phyloP scores from a whole-genome alignment of 2,797 vertebrate genomes.

The Sarcophilus harrisii region DNA sequence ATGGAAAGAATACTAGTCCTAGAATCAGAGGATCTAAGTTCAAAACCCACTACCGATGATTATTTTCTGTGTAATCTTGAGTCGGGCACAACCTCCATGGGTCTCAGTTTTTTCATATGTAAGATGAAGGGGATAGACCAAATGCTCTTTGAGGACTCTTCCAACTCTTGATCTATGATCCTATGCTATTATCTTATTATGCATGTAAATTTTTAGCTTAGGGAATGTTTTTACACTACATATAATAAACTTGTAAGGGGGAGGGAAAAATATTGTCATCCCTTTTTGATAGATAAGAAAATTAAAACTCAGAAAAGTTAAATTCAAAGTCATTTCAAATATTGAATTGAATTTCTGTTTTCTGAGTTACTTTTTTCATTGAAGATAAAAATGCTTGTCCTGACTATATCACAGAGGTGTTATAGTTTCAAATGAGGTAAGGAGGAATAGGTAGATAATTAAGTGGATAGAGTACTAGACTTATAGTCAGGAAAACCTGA shows the following conservation, averaged over 20 bases:
- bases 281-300: background rate
- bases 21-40: background rate
- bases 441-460: background rate
- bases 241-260: background rate
- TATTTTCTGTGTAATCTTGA: background rate
- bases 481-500: background rate
- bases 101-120: background rate
- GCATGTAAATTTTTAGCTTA: background rate
- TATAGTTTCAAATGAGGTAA: background rate
- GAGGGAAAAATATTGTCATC: background rate
- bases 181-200: background rate
- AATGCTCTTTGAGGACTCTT: background rate
- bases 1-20: background rate
- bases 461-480: background rate
- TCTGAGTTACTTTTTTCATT: background rate
- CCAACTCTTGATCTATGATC: background rate
- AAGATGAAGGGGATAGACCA: background rate
- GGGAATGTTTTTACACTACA: background rate
- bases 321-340: background rate
- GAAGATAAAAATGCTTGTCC: background rate
- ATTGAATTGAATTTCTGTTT: background rate
- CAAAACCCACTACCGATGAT: background rate
- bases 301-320: background rate
- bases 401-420: background rate
- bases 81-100: background rate